These are phyloP conservation scores for Podabrus alpinus DNA, from an alignment of 2,888 invertebrate species.

Conservation along the genomic window DNA sequence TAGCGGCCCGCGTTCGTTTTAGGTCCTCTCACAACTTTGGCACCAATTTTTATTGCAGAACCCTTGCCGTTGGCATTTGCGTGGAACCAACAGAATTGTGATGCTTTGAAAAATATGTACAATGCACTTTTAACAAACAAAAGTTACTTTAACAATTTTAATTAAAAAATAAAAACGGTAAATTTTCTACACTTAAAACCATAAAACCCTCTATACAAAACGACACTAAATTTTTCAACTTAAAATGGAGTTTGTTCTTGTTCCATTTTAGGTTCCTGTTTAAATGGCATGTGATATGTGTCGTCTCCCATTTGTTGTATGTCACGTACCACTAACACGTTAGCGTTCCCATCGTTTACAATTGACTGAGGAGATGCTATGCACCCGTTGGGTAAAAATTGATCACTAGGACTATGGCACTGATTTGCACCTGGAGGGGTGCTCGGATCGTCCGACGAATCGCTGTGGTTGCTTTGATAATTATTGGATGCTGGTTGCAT, in stretches of 20 bases:
- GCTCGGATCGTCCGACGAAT: conserved; percentile 61
- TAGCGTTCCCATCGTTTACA: conserved; percentile 42
- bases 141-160: not conserved
- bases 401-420: conserved; percentile 53
- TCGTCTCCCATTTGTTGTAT: conserved; percentile 55
- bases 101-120: not conserved
- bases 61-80: not conserved
- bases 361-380: conserved; percentile 51
- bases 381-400: conserved; percentile 49
- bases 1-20: not conserved
- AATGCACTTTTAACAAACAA: not conserved
- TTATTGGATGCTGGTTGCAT: conserved; percentile 53
- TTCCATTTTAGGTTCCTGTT: conserved; percentile 61
- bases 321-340: conserved; percentile 58
- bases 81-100: not conserved
- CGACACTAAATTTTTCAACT: conserved; percentile 47
- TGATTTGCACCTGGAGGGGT: conserved; percentile 56
- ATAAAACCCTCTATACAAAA: conserved; percentile 1
- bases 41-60: not conserved
- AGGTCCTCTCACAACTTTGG: not conserved
- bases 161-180: not conserved
- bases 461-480: conserved; percentile 60
- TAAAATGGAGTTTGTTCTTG: conserved; percentile 50
- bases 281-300: conserved; percentile 54
- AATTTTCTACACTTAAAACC: not conserved